These are phyloP conservation scores for Eurypyga helias DNA, from an alignment of 2,113 vertebrate genomes.

Conservation along the genomic window DNA sequence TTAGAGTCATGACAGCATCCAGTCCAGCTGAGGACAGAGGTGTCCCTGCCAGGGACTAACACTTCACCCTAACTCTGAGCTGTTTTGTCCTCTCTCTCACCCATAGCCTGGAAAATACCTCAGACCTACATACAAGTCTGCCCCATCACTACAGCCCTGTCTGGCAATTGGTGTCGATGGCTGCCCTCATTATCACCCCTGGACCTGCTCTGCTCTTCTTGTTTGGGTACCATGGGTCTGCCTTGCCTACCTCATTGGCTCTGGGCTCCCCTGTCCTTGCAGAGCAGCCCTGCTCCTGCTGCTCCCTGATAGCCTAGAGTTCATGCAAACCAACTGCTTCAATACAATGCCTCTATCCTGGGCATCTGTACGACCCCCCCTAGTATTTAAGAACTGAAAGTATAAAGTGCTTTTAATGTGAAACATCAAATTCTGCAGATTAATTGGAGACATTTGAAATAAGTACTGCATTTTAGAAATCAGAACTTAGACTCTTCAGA, in stretches of 20 bases:
- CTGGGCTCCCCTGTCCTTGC: not conserved
- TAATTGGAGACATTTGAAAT: not conserved
- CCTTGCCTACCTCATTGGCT: not conserved
- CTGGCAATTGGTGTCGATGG: rapidly evolving
- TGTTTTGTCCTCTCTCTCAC: not conserved
- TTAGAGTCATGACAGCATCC: not conserved
- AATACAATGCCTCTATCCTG: not conserved
- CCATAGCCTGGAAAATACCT: not conserved
- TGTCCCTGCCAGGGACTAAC: not conserved
- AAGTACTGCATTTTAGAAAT: not conserved
- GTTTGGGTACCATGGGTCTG: not conserved
- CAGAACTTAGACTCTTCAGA: not conserved
- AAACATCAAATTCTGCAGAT: not conserved
- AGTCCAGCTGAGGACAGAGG: not conserved
- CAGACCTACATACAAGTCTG: not conserved
- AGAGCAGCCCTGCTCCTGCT: not conserved
- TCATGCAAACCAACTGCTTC: not conserved
- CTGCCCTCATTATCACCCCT: not conserved
- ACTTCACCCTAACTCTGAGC: not conserved
- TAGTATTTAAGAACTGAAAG: not conserved
- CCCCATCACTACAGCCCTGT: not conserved
- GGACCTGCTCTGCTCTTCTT: not conserved
- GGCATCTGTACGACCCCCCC: not conserved
- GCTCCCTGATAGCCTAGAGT: not conserved
- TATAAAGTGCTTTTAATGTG: not conserved